These are phyloP conservation scores for Rhinolophus ferrumequinum DNA, from an alignment of 2,113 vertebrate species.

Conservation along the genomic window DNA sequence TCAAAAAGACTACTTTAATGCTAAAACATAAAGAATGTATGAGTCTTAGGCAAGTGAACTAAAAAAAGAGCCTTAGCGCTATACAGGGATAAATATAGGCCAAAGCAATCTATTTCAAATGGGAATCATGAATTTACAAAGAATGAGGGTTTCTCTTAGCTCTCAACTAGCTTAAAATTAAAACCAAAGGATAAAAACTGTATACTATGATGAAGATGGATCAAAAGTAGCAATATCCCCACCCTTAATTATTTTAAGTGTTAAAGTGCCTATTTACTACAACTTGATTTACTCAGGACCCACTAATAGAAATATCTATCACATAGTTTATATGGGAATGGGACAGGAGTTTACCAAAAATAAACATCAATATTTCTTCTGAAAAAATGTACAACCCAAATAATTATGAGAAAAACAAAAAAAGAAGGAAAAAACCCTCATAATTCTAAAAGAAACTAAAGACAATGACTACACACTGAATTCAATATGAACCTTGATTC, in stretches of 20 bases:
- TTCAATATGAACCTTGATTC: background rate
- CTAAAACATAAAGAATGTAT: background rate
- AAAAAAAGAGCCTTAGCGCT: background rate
- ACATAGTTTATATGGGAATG: background rate
- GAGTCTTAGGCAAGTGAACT: background rate
- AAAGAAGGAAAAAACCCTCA: background rate
- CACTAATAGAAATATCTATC: slow-evolving; percentile 17
- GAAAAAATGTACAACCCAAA: slow-evolving; percentile 23
- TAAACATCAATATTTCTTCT: background rate
- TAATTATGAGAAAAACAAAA: slow-evolving; percentile 10
- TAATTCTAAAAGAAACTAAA: background rate
- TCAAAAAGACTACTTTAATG: slow-evolving; percentile 21
- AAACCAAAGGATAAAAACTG: background rate
- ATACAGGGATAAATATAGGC: background rate
- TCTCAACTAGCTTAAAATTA: slow-evolving; percentile 4
- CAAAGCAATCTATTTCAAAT: background rate
- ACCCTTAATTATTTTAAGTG: background rate
- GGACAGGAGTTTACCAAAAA: background rate
- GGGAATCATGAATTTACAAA: slow-evolving; percentile 25
- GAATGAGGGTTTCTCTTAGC: background rate
- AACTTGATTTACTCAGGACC: background rate
- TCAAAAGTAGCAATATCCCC: background rate
- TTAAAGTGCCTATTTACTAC: background rate
- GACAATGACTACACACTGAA: background rate
- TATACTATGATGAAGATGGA: background rate